These are phyloP conservation scores for Cryptotermes secundus DNA, from an alignment of 1,140 invertebrate genomes.

Conservation along the genomic window DNA sequence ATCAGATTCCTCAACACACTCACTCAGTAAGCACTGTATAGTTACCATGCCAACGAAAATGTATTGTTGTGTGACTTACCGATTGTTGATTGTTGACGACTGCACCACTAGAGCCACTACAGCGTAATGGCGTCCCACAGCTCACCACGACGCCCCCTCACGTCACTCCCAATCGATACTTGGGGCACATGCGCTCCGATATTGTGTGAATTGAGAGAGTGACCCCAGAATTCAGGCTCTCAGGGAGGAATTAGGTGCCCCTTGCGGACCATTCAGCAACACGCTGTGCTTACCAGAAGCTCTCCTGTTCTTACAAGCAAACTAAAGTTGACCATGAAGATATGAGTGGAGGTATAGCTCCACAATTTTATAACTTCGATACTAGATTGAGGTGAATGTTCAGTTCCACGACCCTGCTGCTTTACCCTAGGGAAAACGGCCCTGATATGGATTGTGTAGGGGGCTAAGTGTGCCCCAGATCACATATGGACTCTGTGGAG, in stretches of 20 bases:
- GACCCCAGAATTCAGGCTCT: conserved; percentile 11
- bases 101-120: not conserved
- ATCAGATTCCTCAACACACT: too few relatives aligned
- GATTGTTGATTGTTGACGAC: conserved; percentile 3
- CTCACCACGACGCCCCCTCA: not conserved
- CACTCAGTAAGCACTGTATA: not conserved
- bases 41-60: not conserved
- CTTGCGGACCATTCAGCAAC: not conserved
- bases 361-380: too few relatives aligned
- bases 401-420: too few relatives aligned
- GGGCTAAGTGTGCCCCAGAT: too few relatives aligned
- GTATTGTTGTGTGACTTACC: conserved; percentile 5
- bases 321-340: too few relatives aligned
- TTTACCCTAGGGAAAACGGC: too few relatives aligned
- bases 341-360: too few relatives aligned
- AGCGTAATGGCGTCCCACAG: conserved; percentile 1
- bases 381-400: too few relatives aligned
- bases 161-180: not conserved
- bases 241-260: not conserved
- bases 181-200: not conserved
- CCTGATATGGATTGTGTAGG: too few relatives aligned
- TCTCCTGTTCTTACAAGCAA: too few relatives aligned
- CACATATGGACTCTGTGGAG: too few relatives aligned
- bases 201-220: conserved; percentile 3
- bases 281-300: too few relatives aligned